These are phyloP conservation scores for Standfussiana lucernea DNA, from an alignment of 2,888 invertebrate species.

Conservation along the genomic window DNA sequence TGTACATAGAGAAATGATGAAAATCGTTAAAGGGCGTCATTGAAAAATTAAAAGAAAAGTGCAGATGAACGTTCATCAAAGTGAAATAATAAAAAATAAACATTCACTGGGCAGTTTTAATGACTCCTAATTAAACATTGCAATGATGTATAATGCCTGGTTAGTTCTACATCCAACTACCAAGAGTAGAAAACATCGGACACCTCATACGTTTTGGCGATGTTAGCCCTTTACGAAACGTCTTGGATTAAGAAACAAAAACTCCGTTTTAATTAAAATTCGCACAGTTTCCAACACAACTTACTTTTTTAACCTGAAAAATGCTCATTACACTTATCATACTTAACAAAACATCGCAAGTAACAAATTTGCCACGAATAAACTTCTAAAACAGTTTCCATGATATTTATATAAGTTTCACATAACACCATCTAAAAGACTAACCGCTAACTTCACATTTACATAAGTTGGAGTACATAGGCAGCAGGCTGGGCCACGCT, in stretches of 20 bases:
- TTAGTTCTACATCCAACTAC: not conserved
- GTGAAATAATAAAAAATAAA: not conserved
- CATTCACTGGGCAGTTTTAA: not conserved
- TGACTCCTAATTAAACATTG: not conserved
- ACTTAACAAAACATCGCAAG: not conserved
- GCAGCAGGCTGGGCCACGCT: conserved; percentile 41
- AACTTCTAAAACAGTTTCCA: conserved; percentile 2
- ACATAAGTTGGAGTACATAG: conserved; percentile 48
- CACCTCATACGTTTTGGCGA: not conserved
- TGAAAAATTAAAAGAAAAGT: not conserved
- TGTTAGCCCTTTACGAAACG: not conserved
- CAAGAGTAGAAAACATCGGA: not conserved
- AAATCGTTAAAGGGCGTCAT: too few relatives aligned
- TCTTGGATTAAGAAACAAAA: not conserved
- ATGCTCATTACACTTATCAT: not conserved
- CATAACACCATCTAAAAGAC: conserved; percentile 26
- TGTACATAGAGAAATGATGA: too few relatives aligned
- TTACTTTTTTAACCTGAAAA: not conserved
- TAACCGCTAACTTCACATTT: conserved; percentile 44
- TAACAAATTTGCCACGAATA: not conserved
- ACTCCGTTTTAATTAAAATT: not conserved
- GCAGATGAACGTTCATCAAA: not conserved
- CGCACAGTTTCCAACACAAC: too few relatives aligned
- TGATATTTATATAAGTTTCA: conserved; percentile 21
- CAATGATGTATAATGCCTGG: not conserved